phyloP scores from a whole-genome alignment of 2,113 vertebrate genomes.

The Amazona guildingii region DNA sequence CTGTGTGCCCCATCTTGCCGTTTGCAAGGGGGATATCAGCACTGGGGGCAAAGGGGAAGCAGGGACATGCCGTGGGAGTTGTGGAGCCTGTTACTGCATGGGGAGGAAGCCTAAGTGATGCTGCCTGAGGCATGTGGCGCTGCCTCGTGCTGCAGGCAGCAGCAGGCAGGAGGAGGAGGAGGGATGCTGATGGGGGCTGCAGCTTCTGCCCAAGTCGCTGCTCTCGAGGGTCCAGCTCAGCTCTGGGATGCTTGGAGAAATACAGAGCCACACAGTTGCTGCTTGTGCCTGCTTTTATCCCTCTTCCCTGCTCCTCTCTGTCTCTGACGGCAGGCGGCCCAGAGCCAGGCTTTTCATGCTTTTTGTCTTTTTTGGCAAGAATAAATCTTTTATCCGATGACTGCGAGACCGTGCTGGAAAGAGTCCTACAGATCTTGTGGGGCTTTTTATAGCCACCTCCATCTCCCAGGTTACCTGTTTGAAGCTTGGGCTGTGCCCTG shows the following conservation, averaged over 20 bases:
- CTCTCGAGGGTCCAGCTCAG: not conserved
- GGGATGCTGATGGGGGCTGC: not conserved
- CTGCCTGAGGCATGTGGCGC: not conserved
- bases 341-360: conserved; percentile 1
- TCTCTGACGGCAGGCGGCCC: not conserved
- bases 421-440: not conserved
- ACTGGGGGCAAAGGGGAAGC: rapidly evolving
- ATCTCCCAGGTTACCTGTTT: not conserved
- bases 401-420: not conserved
- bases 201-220: rapidly evolving
- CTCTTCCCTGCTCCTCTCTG: not conserved
- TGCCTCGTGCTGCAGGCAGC: not conserved
- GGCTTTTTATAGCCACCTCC: not conserved
- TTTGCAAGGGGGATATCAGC: no score
- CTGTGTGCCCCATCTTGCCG: not conserved
- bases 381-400: conserved; percentile 36
- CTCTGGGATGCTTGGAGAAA: not conserved
- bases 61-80: not conserved
- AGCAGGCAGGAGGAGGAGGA: not conserved
- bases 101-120: not conserved
- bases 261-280: not conserved
- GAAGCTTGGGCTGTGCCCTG: not conserved
- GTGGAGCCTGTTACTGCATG: not conserved
- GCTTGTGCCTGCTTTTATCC: not conserved
- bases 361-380: conserved; percentile 28